Conservation (phyloP, 2,113 vertebrate genomes). For the Geococcyx californianus region DNA sequence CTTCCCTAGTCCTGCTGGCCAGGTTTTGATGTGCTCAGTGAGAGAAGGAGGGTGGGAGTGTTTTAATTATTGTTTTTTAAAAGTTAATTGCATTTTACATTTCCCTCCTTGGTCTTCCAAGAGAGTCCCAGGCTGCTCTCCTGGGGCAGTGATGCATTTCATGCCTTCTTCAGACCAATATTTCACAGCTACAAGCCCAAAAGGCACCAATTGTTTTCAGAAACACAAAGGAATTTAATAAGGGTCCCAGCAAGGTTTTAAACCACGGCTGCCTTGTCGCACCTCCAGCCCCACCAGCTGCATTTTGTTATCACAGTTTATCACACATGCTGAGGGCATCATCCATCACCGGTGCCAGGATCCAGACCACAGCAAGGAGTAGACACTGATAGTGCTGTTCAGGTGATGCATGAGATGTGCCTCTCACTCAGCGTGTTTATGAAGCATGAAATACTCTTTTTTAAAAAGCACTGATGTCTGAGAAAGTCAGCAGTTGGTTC, state of each 20-base stretch:
- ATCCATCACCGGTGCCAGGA: not conserved
- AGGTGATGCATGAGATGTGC: not conserved
- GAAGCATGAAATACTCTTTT: not conserved
- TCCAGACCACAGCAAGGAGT: not conserved
- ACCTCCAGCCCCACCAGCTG: not conserved
- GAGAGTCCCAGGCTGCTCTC: not conserved
- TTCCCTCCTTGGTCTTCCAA: not conserved
- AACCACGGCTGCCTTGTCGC: not conserved
- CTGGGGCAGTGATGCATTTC: not conserved
- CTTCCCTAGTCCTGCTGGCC: too few species aligned
- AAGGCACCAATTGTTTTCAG: not conserved
- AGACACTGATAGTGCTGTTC: not conserved
- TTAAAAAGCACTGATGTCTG: not conserved
- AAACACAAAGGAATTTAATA: not conserved
- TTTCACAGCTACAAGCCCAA: not conserved
- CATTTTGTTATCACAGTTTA: not conserved
- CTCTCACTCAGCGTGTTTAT: not conserved
- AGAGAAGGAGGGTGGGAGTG: accelerated
- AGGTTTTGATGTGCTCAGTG: not conserved
- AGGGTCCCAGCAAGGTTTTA: not conserved
- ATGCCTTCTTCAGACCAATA: not conserved
- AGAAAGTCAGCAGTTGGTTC: not conserved
- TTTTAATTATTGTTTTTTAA: not conserved
- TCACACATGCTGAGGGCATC: not conserved
- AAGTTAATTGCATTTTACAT: not conserved